Conservation (phyloP, 2,113 vertebrate genomes). For the Myotis brandtii region DNA sequence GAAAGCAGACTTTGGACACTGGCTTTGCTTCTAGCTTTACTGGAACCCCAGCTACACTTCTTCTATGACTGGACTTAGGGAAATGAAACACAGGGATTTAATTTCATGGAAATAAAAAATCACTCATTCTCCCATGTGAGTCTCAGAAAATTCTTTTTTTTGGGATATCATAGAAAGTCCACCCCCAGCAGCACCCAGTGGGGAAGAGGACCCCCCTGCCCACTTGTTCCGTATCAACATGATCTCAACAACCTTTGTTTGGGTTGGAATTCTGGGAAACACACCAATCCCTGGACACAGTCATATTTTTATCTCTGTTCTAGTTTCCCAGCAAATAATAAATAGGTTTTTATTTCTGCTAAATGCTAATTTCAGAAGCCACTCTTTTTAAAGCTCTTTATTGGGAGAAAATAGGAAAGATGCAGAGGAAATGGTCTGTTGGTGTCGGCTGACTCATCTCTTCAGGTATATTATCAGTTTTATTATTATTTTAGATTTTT, state of each 20-base stretch:
- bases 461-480: conserved; percentile 30
- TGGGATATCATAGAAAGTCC: too few species aligned
- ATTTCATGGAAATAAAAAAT: too few species aligned
- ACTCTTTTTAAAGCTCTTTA: neutral
- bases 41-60: too few species aligned
- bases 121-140: too few species aligned
- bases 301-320: conserved; percentile 59
- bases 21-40: too few species aligned
- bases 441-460: conserved; percentile 36
- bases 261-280: conserved; percentile 8
- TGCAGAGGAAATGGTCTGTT: conserved; percentile 22
- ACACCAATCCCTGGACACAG: neutral
- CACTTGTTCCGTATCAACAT: neutral
- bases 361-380: conserved; percentile 35
- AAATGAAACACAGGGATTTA: too few species aligned
- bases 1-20: too few species aligned
- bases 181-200: too few species aligned
- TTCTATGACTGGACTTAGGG: too few species aligned
- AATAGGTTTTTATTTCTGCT: conserved; percentile 52
- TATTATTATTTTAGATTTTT: conserved; percentile 60
- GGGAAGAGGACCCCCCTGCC: too few species aligned
- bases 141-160: too few species aligned
- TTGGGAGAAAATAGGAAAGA: conserved; percentile 32
- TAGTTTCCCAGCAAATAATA: conserved; percentile 24
- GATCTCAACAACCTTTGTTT: neutral